Evolutionary conservation across 2,113 vertebrate genomes (phyloP).

Genomic region (Scalopus aquaticus): DNA sequence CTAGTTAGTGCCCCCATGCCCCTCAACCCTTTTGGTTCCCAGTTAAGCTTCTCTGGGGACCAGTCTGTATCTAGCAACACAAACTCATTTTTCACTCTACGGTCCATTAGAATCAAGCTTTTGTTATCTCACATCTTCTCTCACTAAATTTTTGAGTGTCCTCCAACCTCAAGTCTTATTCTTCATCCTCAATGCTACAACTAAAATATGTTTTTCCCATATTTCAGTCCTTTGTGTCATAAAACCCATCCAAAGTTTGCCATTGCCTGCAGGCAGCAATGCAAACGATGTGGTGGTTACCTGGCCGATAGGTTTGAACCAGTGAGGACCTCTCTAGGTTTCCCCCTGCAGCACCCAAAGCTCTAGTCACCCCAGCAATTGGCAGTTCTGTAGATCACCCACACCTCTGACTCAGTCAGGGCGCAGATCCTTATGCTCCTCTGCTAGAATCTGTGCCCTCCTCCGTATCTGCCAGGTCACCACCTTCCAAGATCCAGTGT

Average conservation of each 20-base stretch:
- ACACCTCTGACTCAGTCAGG: not conserved
- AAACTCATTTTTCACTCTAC: not conserved
- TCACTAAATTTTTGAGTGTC: not conserved
- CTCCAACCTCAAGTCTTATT: not conserved
- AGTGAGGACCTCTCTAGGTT: not conserved
- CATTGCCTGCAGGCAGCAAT: not conserved
- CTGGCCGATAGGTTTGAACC: not conserved
- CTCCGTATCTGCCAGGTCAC: too few relatives aligned
- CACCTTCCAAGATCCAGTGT: not conserved
- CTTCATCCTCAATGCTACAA: not conserved
- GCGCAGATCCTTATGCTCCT: not conserved
- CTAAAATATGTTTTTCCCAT: not conserved
- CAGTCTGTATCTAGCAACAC: not conserved
- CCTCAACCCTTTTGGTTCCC: not conserved
- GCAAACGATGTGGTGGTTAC: not conserved
- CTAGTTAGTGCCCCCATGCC: not conserved
- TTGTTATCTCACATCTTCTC: not conserved
- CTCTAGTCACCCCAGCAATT: not conserved
- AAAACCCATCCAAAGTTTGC: not conserved
- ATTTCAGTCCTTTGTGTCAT: not conserved
- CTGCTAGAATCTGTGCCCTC: accelerated
- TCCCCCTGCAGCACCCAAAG: not conserved
- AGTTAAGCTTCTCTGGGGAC: not conserved
- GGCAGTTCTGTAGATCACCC: not conserved
- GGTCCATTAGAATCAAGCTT: not conserved